A percentile compares a stretch with the other conserved stretches of the same genome.
These are phyloP conservation scores for Sarcophaga bullata DNA, from an alignment of 1,140 invertebrate genomes.

Conservation along the genomic window DNA sequence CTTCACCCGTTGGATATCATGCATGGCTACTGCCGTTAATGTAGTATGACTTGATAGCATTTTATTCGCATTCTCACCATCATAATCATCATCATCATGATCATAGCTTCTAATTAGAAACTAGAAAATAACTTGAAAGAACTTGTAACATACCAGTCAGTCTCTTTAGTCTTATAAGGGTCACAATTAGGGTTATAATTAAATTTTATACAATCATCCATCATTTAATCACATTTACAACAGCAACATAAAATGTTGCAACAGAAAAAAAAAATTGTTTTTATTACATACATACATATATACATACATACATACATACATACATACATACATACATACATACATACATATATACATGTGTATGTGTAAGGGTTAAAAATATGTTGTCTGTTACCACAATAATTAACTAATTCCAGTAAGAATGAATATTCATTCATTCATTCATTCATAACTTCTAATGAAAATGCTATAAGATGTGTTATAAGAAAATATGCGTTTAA, in stretches of 20 bases:
- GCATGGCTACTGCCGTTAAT: too few relatives aligned
- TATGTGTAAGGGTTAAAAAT: slow-evolving; percentile 7
- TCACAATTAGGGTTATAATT: slow-evolving; percentile 56
- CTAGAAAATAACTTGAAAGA: too few relatives aligned
- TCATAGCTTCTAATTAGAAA: too few relatives aligned
- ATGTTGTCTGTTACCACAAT: slow-evolving; percentile 15
- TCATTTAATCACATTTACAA: slow-evolving; percentile 57
- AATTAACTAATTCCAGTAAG: background rate
- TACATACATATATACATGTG: slow-evolving; percentile 45
- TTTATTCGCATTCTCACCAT: too few relatives aligned
- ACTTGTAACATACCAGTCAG: too few relatives aligned
- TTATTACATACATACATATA: slow-evolving; percentile 43
- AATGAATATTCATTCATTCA: background rate
- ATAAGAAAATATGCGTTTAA: slow-evolving; percentile 17
- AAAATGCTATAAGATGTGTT: slow-evolving; percentile 18
- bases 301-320: slow-evolving; percentile 45
- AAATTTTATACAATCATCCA: slow-evolving; percentile 64
- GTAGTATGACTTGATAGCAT: too few relatives aligned
- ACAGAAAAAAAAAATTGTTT: background rate
- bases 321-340: too few relatives aligned
- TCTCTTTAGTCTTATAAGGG: background rate
- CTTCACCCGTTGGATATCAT: too few relatives aligned
- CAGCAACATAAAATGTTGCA: slow-evolving; percentile 43
- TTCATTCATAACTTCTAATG: background rate
- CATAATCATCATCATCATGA: too few relatives aligned